Percentiles rank a stretch among this genome's conserved stretches.
Conservation (phyloP, 2,888 invertebrate species). For the Harpalus rufipes region DNA sequence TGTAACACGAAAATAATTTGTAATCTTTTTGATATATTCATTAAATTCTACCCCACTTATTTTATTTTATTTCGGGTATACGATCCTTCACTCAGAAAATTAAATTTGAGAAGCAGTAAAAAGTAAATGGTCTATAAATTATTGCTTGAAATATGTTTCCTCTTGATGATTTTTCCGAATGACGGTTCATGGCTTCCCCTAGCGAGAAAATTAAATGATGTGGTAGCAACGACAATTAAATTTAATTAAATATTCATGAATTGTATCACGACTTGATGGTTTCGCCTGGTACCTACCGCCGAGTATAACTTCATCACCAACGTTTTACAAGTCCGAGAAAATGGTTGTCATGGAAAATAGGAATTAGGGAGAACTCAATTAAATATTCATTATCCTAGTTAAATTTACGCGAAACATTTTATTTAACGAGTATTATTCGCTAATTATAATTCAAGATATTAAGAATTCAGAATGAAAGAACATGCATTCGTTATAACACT, state of each 20-base stretch:
- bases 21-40: not conserved
- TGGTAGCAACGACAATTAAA: slow-evolving; percentile 41
- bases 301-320: not conserved
- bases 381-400: slow-evolving; percentile 27
- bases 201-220: slow-evolving; percentile 26
- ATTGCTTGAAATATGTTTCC: not conserved
- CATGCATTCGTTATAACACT: not conserved
- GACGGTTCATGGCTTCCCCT: not conserved
- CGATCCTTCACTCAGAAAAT: not conserved
- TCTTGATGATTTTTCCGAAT: not conserved
- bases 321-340: slow-evolving; percentile 11
- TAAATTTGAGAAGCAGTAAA: not conserved
- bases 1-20: not conserved
- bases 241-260: slow-evolving; percentile 49
- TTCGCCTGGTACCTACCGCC: not conserved
- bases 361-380: slow-evolving; percentile 10
- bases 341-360: slow-evolving; percentile 30
- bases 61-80: not conserved
- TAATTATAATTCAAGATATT: slow-evolving; percentile 1
- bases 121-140: slow-evolving; percentile 1
- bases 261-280: slow-evolving; percentile 33
- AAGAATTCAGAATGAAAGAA: not conserved
- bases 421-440: slow-evolving; percentile 10
- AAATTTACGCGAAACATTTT: not conserved
- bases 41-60: not conserved